phyloP scores from a whole-genome alignment of 2,888 invertebrate genomes.

The Rapana venosa region DNA sequence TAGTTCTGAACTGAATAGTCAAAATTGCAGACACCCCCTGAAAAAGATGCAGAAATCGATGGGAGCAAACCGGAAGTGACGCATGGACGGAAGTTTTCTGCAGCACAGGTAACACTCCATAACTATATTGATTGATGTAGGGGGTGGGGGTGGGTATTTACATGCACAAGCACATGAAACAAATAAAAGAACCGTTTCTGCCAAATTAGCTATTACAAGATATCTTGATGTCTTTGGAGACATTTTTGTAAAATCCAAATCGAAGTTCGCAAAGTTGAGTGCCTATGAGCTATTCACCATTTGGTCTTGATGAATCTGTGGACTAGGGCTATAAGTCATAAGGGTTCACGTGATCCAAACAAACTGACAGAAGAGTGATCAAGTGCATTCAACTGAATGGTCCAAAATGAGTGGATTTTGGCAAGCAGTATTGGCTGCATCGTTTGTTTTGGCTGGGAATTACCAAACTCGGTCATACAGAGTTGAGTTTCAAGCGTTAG shows the following conservation, averaged over 20 bases:
- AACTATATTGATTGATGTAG: not conserved
- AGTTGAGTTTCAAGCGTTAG: conserved; percentile 4
- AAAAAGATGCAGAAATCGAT: not conserved
- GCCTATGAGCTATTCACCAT: not conserved
- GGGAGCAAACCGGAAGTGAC: not conserved
- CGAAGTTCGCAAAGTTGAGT: not conserved
- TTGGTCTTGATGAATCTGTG: not conserved
- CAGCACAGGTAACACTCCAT: not conserved
- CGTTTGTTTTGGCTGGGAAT: not conserved
- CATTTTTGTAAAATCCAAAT: not conserved
- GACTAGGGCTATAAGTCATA: too few species aligned
- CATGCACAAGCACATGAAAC: not conserved
- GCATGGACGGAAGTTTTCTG: not conserved
- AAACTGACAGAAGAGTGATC: not conserved
- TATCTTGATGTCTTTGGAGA: too few species aligned
- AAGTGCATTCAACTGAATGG: not conserved
- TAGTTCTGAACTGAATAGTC: not conserved
- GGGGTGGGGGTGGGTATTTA: not conserved
- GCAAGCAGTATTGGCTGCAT: not conserved
- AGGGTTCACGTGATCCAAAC: conserved; percentile 3
- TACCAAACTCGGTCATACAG: not conserved
- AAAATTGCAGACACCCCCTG: not conserved
- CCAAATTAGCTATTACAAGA: too few species aligned
- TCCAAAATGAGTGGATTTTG: not conserved
- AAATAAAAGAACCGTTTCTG: not conserved